These are phyloP conservation scores for Erebia ligea DNA, from an alignment of 2,888 invertebrate genomes.

Conservation along the genomic window DNA sequence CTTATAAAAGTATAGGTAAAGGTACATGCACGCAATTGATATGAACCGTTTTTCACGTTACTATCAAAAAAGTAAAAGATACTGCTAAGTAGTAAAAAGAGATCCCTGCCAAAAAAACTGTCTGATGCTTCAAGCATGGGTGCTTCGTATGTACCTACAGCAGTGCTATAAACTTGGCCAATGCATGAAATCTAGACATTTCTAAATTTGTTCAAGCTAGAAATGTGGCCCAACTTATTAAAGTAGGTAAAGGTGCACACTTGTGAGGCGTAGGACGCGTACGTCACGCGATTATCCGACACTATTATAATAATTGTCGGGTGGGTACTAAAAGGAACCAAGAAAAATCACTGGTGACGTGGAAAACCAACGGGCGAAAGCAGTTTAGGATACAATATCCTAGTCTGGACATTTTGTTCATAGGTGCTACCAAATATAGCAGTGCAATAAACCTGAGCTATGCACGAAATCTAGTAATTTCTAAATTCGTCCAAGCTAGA, in stretches of 20 bases:
- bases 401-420: neutral
- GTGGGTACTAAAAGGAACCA: slow-evolving; percentile 62
- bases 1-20: no score
- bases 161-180: neutral
- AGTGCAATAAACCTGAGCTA: slow-evolving; percentile 6
- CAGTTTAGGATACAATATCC: neutral
- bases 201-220: slow-evolving; percentile 32
- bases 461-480: slow-evolving; percentile 21
- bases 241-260: slow-evolving; percentile 41
- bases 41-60: no score
- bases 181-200: slow-evolving; percentile 22
- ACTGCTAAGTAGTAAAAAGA: no score
- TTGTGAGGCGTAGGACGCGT: slow-evolving; percentile 53
- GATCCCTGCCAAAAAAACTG: no score
- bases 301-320: no score
- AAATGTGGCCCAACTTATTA: slow-evolving; percentile 37
- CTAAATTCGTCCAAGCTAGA: slow-evolving; percentile 34
- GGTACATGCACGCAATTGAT: no score
- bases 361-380: no score
- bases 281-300: slow-evolving; percentile 72
- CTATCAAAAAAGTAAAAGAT: no score
- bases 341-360: no score
- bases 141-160: no score
- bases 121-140: no score
- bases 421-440: neutral